Evolutionary conservation across 2,113 vertebrate genomes (phyloP).

Genomic region (Henicopernis longicauda): DNA sequence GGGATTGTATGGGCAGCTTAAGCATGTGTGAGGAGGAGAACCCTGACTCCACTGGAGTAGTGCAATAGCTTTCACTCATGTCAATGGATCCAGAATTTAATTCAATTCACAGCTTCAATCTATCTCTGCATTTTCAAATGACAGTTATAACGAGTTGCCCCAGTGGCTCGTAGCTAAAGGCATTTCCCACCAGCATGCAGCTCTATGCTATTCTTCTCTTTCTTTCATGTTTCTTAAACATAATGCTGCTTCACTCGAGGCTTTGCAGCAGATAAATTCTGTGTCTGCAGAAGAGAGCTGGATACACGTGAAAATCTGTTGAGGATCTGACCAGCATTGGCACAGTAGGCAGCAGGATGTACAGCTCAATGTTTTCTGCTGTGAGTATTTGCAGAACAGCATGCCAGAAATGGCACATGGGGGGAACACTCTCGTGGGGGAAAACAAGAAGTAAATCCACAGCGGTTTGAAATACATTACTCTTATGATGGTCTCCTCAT

Average conservation of each 20-base stretch:
- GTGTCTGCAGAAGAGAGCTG: background rate
- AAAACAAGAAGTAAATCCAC: background rate
- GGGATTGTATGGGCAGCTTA: background rate
- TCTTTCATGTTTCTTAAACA: background rate
- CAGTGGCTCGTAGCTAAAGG: background rate
- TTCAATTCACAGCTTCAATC: background rate
- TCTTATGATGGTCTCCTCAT: background rate
- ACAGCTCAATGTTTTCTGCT: background rate
- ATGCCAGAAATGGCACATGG: background rate
- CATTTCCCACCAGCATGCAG: background rate
- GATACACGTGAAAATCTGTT: background rate
- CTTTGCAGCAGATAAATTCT: background rate
- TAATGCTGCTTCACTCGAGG: background rate
- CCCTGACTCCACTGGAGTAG: background rate
- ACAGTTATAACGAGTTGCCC: background rate
- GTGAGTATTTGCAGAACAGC: background rate
- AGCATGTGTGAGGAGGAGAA: background rate
- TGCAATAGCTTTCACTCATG: background rate
- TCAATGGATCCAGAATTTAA: background rate
- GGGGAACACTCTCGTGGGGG: background rate
- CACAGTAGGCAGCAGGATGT: background rate
- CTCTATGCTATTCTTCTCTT: background rate
- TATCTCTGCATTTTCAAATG: background rate
- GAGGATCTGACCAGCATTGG: background rate
- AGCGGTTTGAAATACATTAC: background rate